Percentiles rank a stretch among this genome's conserved stretches.
These are phyloP conservation scores for Halcyon leucocephala DNA, from an alignment of 2,797 vertebrate genomes.

Conservation along the genomic window DNA sequence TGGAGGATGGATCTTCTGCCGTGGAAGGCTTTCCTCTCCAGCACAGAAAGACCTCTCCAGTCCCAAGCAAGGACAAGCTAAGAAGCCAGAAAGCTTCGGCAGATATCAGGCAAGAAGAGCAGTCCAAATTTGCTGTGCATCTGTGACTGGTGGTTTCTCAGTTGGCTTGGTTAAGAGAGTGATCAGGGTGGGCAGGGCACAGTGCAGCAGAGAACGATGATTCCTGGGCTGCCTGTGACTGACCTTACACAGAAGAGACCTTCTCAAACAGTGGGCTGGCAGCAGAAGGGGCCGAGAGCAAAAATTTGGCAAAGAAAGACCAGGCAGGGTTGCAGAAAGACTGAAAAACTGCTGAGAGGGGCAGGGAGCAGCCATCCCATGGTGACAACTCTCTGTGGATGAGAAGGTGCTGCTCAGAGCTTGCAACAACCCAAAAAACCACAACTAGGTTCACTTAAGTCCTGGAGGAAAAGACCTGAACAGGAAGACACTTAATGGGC, in stretches of 20 bases:
- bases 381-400: neutral
- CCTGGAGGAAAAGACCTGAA: neutral
- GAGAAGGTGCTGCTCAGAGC: neutral
- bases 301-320: neutral
- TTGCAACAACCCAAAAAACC: neutral
- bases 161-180: accelerated
- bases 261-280: accelerated
- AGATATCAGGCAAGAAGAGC: neutral
- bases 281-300: neutral
- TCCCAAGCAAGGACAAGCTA: neutral
- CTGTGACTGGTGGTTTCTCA: neutral
- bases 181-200: neutral
- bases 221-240: neutral
- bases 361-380: neutral
- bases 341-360: neutral
- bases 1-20: neutral
- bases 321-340: neutral
- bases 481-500: neutral
- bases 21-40: neutral
- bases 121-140: neutral
- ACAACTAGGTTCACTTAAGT: neutral
- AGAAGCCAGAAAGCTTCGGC: neutral
- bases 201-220: accelerated
- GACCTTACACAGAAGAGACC: neutral
- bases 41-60: neutral